phyloP scores from a whole-genome alignment of 1,140 invertebrate genomes.

The Subanguina moxae region DNA sequence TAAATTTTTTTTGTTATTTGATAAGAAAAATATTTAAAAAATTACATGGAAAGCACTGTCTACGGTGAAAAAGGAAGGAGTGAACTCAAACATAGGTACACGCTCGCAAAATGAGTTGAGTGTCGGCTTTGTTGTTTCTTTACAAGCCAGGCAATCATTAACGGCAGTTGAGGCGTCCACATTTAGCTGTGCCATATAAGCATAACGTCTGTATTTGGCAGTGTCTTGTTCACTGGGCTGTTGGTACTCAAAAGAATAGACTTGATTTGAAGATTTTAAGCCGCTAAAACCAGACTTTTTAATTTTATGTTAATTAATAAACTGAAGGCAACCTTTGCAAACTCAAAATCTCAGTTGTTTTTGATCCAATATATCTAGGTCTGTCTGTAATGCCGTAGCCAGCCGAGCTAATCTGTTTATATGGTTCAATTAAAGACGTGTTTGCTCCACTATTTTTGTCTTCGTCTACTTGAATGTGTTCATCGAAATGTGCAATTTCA shows the following conservation, averaged over 20 bases:
- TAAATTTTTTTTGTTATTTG: not conserved
- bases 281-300: slow-evolving; percentile 30
- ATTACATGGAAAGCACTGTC: slow-evolving; percentile 43
- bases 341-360: not conserved
- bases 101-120: slow-evolving; percentile 9
- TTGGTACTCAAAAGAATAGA: slow-evolving; percentile 35
- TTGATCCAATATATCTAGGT: slow-evolving; percentile 14
- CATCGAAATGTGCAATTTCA: not conserved
- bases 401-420: not conserved
- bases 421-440: slow-evolving; percentile 2
- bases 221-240: slow-evolving; percentile 17
- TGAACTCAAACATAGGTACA: slow-evolving; percentile 38
- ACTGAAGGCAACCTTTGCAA: not conserved
- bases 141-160: not conserved
- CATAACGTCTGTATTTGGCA: slow-evolving; percentile 22
- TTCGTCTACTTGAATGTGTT: not conserved
- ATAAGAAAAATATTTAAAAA: not conserved
- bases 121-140: not conserved
- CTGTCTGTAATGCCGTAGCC: not conserved
- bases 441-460: not conserved
- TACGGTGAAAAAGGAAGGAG: slow-evolving; percentile 36
- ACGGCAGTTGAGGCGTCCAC: not conserved
- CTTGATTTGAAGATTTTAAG: slow-evolving; percentile 39
- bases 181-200: slow-evolving; percentile 11
- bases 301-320: not conserved